A percentile compares a stretch with the other conserved stretches of the same genome.
These are phyloP conservation scores for Erpornis zantholeuca DNA, from an alignment of 2,113 vertebrate genomes.

Conservation along the genomic window DNA sequence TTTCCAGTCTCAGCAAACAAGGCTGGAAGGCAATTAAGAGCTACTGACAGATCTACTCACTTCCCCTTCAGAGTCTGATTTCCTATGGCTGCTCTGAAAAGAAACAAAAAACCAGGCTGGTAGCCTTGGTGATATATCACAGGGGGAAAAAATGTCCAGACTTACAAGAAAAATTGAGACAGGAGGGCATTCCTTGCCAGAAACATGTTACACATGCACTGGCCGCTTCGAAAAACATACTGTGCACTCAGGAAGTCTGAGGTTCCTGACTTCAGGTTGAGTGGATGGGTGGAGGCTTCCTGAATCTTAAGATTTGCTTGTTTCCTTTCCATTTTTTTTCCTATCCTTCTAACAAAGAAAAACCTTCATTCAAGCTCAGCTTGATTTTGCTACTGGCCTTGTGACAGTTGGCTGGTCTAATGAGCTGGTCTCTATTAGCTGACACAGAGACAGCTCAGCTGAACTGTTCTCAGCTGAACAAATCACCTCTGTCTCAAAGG, in stretches of 20 bases:
- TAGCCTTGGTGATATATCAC: neutral
- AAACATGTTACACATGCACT: neutral
- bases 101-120: neutral
- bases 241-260: slow-evolving; percentile 55
- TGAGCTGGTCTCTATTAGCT: neutral
- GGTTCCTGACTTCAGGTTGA: slow-evolving; percentile 67
- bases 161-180: slow-evolving; percentile 16
- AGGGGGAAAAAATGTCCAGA: neutral
- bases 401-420: neutral
- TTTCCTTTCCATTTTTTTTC: slow-evolving; percentile 74
- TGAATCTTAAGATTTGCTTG: slow-evolving; percentile 67
- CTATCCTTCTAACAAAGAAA: slow-evolving; percentile 66
- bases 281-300: slow-evolving; percentile 71
- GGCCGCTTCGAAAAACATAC: neutral
- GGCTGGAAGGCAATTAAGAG: neutral
- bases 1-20: neutral
- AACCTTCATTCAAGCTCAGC: slow-evolving; percentile 15
- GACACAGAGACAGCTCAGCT: neutral
- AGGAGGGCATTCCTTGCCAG: slow-evolving; percentile 28
- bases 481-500: neutral
- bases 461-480: neutral
- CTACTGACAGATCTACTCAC: neutral
- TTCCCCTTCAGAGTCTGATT: neutral
- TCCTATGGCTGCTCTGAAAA: neutral
- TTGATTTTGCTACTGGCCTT: slow-evolving; percentile 18